Conservation (phyloP, 2,113 vertebrate genomes). For the Pterocles burchelli region DNA sequence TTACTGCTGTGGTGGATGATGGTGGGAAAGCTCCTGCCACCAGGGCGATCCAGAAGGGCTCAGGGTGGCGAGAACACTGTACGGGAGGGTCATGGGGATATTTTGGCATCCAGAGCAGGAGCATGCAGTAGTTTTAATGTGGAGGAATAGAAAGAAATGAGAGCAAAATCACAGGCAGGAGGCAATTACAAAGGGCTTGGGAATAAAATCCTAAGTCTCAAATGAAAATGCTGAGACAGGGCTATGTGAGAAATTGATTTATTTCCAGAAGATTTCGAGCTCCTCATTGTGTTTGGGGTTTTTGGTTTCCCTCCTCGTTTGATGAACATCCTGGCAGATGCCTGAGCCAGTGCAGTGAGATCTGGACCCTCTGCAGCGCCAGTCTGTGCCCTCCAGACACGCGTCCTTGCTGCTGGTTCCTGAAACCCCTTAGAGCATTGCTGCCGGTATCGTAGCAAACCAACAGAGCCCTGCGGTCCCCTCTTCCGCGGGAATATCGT, state of each 20-base stretch:
- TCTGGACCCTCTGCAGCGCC: too few relatives aligned
- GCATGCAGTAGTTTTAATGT: not conserved
- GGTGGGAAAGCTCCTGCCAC: not conserved
- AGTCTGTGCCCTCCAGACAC: too few relatives aligned
- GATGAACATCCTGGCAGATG: not conserved
- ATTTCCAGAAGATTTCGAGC: not conserved
- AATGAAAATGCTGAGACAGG: not conserved
- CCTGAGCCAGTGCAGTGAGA: rapidly evolving
- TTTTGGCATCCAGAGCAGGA: not conserved
- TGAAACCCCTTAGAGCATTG: too few relatives aligned
- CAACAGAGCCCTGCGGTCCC: rapidly evolving
- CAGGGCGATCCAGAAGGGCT: too few relatives aligned
- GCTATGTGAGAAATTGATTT: not conserved
- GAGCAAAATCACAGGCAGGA: not conserved
- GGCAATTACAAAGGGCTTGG: not conserved
- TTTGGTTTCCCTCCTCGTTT: rapidly evolving
- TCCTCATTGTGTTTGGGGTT: not conserved
- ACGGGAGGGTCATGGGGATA: not conserved
- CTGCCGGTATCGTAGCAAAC: not conserved
- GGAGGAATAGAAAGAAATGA: not conserved
- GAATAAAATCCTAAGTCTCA: not conserved
- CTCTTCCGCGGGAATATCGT: rapidly evolving
- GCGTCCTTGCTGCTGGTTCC: not conserved
- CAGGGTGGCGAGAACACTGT: rapidly evolving
- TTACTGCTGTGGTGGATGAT: not conserved